Percentiles rank a stretch among this genome's conserved stretches.
phyloP scores from a whole-genome alignment of 2,888 invertebrate species.

The Micoletzkya japonica region DNA sequence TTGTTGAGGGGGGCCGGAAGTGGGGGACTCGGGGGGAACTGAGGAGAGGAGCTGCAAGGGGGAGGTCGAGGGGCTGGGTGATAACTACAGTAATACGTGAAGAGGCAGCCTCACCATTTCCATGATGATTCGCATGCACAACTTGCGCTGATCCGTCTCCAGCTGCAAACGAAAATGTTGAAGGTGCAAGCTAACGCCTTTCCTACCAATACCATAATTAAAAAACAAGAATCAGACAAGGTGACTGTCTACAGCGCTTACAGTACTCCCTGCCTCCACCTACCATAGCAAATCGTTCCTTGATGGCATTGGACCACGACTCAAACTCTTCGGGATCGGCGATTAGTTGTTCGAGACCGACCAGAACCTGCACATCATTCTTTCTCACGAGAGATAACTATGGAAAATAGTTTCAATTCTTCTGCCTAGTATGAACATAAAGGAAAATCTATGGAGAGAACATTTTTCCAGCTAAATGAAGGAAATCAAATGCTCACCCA shows the following conservation, averaged over 20 bases:
- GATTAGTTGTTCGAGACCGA: conserved; percentile 20
- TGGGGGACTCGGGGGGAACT: not conserved
- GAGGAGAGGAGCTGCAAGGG: conserved; percentile 13
- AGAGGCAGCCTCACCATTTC: conserved; percentile 8
- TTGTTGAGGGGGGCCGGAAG: conserved; percentile 2
- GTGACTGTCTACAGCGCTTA: not conserved
- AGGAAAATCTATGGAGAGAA: no score
- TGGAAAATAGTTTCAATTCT: no score
- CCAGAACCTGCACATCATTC: conserved; percentile 5
- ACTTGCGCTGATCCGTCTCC: not conserved
- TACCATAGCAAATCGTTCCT: not conserved
- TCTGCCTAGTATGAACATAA: no score
- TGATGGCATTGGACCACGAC: conserved; percentile 19
- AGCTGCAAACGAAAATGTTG: no score
- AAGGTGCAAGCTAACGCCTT: not conserved
- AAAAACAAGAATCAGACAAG: not conserved
- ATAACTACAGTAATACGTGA: no score
- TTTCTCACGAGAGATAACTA: no score
- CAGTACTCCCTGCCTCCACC: not conserved
- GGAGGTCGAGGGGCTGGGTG: not conserved
- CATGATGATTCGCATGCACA: conserved; percentile 3
- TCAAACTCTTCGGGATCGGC: conserved; percentile 21
- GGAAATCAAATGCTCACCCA: no score
- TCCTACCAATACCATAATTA: not conserved
- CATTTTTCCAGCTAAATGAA: no score